Percentiles rank a stretch among this genome's conserved stretches.
Evolutionary conservation across 2,113 vertebrate species (phyloP).

Genomic region (Oxyruncus cristatus): DNA sequence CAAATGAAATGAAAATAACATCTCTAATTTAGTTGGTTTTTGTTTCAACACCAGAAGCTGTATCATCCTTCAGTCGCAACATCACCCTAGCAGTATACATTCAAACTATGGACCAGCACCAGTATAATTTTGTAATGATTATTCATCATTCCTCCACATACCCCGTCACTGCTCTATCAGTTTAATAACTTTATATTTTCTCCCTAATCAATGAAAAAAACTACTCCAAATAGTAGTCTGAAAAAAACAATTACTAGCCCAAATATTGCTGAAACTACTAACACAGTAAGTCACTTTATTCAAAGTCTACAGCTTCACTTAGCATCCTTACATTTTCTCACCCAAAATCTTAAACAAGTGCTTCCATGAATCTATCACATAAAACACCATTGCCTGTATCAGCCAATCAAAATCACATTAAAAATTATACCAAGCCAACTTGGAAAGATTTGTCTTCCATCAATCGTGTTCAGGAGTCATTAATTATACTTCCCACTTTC

Average conservation of each 20-base stretch:
- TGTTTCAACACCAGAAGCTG: background rate
- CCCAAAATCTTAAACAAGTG: background rate
- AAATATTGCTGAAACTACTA: background rate
- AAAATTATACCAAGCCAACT: background rate
- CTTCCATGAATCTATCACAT: background rate
- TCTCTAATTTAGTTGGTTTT: background rate
- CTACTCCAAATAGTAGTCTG: background rate
- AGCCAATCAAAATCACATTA: background rate
- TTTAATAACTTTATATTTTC: background rate
- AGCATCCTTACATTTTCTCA: background rate
- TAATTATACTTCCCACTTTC: background rate
- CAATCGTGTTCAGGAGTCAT: background rate
- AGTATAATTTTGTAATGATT: background rate
- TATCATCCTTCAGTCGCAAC: background rate
- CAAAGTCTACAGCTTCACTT: background rate
- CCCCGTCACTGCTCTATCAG: background rate
- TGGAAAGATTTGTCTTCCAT: background rate
- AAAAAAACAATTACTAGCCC: background rate
- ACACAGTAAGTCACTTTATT: background rate
- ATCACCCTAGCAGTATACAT: background rate
- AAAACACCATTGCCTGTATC: background rate
- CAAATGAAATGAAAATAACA: background rate
- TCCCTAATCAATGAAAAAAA: background rate
- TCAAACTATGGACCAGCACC: background rate
- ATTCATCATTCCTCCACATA: background rate